Percentiles rank a stretch among this genome's conserved stretches.
phyloP scores from a whole-genome alignment of 2,888 invertebrate species.

The Linnaemya tessellans region DNA sequence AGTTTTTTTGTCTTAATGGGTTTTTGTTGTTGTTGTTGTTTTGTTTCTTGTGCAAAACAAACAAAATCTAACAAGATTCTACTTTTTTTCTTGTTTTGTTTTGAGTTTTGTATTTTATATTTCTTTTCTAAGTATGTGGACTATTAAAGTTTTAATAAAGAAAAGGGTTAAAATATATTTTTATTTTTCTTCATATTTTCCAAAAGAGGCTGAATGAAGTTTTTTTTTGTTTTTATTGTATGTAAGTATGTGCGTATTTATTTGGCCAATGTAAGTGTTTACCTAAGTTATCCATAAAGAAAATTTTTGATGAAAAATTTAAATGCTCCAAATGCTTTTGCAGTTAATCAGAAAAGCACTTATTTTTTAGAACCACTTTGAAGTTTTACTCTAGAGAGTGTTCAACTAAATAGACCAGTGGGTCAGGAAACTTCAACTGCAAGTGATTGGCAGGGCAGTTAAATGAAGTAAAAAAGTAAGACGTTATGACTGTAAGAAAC shows the following conservation, averaged over 20 bases:
- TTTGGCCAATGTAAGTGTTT: constrained; percentile 20
- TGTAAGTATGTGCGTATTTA: constrained; percentile 20
- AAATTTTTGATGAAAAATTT: not conserved
- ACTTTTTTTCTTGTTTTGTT: not conserved
- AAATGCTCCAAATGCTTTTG: constrained; percentile 28
- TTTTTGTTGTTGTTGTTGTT: constrained; percentile 39
- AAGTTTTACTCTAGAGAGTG: constrained; percentile 69
- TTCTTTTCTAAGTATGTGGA: constrained; percentile 21
- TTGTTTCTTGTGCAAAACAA: not conserved
- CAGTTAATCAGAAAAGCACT: constrained; percentile 62
- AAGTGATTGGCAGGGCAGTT: constrained; percentile 59
- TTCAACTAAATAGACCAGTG: constrained; percentile 72
- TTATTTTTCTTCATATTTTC: constrained; percentile 10
- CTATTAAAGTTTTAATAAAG: constrained; percentile 10
- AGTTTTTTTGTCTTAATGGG: constrained; percentile 67
- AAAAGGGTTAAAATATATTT: constrained; percentile 49
- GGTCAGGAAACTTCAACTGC: constrained; percentile 56
- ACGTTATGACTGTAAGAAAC: not conserved
- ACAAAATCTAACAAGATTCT: constrained; percentile 18
- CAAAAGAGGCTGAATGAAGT: constrained; percentile 12
- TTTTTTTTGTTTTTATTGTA: constrained; percentile 28
- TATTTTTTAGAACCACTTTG: constrained; percentile 27
- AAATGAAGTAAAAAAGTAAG: constrained; percentile 33
- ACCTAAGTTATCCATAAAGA: constrained; percentile 14
- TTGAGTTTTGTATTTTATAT: not conserved